phyloP scores from a whole-genome alignment of 1,140 invertebrate species.

The Pemphigus obesinymphae region DNA sequence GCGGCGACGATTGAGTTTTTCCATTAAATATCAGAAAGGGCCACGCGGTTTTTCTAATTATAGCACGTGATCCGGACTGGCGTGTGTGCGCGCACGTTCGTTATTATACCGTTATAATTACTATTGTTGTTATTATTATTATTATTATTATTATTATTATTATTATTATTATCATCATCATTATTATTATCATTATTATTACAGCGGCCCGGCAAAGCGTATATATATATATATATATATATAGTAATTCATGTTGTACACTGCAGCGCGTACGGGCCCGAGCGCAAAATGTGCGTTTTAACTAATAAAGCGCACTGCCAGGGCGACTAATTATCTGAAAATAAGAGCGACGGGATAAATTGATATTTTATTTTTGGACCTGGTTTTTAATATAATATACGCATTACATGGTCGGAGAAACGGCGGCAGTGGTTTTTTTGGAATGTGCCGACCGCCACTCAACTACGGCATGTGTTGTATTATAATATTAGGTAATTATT shows the following conservation, averaged over 20 bases:
- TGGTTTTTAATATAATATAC: not conserved
- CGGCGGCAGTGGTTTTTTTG: not conserved
- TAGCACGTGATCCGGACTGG: not conserved
- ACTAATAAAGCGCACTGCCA: constrained; percentile 19
- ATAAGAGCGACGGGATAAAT: constrained; percentile 23
- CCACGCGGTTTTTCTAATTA: constrained; percentile 32
- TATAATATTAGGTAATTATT: not conserved
- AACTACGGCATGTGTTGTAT: not conserved
- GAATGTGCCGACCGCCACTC: not conserved
- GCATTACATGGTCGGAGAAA: not conserved
- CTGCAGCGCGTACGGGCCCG: not conserved
- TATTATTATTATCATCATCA: not conserved
- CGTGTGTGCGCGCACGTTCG: not conserved
- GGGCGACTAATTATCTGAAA: constrained; percentile 37
- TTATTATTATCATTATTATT: constrained; percentile 5
- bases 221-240: not conserved
- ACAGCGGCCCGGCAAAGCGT: not conserved
- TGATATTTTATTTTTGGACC: constrained; percentile 40
- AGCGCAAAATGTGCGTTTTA: constrained; percentile 8
- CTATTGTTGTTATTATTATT: not conserved
- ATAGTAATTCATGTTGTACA: too few species aligned
- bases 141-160: constrained; percentile 23
- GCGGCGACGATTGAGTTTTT: constrained; percentile 31
- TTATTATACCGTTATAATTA: constrained; percentile 29
- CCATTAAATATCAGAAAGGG: constrained; percentile 30